phyloP scores from a whole-genome alignment of 2,888 invertebrate species.

The Allolobophora icterica region DNA sequence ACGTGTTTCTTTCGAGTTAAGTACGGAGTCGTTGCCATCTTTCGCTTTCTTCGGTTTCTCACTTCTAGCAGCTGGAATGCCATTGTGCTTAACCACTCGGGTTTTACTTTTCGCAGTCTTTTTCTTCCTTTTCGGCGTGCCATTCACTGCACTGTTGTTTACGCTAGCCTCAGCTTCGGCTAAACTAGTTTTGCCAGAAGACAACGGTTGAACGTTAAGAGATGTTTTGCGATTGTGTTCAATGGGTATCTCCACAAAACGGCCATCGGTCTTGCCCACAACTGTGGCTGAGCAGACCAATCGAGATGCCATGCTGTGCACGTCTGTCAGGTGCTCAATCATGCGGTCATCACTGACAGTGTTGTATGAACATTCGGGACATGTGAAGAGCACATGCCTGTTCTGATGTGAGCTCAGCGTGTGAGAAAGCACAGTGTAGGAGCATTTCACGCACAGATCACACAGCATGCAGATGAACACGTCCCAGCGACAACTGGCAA shows the following conservation, averaged over 20 bases:
- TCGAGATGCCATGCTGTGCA: background rate
- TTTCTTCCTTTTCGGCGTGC: background rate
- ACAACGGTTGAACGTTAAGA: background rate
- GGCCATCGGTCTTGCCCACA: background rate
- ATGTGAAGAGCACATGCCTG: background rate
- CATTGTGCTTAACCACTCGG: background rate
- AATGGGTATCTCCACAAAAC: background rate
- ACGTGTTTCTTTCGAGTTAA: background rate
- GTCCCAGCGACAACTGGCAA: background rate
- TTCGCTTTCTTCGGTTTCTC: background rate
- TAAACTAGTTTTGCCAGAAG: background rate
- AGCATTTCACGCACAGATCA: background rate
- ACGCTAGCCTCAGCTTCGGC: background rate
- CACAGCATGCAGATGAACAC: slow-evolving; percentile 27
- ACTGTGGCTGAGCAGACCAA: background rate
- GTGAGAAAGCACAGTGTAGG: slow-evolving; percentile 14
- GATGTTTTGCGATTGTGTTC: slow-evolving; percentile 15
- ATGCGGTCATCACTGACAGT: background rate
- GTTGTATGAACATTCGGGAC: background rate
- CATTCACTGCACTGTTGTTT: background rate
- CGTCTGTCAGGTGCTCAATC: background rate
- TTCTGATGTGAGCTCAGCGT: slow-evolving; percentile 21
- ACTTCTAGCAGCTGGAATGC: background rate
- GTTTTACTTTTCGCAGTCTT: background rate
- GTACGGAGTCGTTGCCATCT: background rate